Conservation (phyloP, 2,797 vertebrate genomes). For the Glyptemys insculpta region DNA sequence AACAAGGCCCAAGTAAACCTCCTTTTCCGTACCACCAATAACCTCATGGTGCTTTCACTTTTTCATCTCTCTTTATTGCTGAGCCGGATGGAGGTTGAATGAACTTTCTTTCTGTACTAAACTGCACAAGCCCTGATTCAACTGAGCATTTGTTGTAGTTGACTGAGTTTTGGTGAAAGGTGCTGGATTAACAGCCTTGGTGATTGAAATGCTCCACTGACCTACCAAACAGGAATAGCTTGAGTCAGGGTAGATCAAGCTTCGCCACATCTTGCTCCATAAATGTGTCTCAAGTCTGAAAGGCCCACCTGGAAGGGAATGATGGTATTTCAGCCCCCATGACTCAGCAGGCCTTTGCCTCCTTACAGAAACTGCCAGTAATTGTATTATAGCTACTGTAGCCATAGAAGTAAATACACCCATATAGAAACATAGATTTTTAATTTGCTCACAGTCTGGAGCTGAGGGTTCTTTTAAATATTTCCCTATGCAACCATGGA, state of each 20-base stretch:
- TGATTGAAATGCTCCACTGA: neutral
- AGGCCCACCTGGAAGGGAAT: neutral
- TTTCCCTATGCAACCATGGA: neutral
- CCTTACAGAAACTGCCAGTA: neutral
- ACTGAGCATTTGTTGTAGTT: neutral
- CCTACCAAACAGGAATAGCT: neutral
- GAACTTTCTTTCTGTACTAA: constrained; percentile 35
- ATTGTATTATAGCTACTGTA: neutral
- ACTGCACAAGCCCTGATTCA: neutral
- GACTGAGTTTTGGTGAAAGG: constrained; percentile 25
- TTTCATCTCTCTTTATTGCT: neutral
- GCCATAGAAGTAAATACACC: neutral
- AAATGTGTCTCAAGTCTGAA: neutral
- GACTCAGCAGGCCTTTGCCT: neutral
- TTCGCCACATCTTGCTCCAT: neutral
- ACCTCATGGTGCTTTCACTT: neutral
- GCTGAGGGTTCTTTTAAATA: neutral
- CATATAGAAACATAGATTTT: neutral
- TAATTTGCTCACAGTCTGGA: neutral
- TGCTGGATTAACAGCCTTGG: neutral
- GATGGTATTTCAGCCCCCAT: neutral
- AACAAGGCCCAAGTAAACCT: neutral
- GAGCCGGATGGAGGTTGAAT: constrained; percentile 31
- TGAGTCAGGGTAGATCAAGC: accelerated
- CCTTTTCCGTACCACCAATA: neutral